These are phyloP conservation scores for Sanderia malayensis DNA, from an alignment of 30 jellyfish, hydroid and myxozoan species.

Conservation along the genomic window DNA sequence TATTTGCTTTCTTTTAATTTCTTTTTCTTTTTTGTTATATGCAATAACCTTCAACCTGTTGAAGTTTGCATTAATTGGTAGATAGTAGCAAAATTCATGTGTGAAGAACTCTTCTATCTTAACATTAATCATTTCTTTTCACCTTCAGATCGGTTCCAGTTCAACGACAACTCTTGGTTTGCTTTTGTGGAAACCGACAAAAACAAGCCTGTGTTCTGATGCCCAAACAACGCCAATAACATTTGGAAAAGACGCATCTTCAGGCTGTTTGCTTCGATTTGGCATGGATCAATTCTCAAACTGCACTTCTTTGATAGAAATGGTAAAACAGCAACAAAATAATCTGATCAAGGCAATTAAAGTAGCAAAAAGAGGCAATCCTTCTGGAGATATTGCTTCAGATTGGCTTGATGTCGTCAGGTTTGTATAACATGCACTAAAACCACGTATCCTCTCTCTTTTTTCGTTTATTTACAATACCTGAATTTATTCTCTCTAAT, in stretches of 20 bases:
- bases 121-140: too few species aligned
- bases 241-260: slow-evolving; percentile 40
- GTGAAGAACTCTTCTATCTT: too few species aligned
- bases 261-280: slow-evolving; percentile 41
- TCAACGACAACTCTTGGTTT: slow-evolving; percentile 34
- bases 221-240: slow-evolving; percentile 24
- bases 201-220: slow-evolving; percentile 33
- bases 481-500: too few species aligned
- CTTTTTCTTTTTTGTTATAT: too few species aligned
- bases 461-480: too few species aligned
- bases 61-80: too few species aligned
- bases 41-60: too few species aligned
- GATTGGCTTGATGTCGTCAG: slow-evolving; percentile 58
- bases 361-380: slow-evolving; percentile 59
- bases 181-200: slow-evolving; percentile 33
- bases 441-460: too few species aligned
- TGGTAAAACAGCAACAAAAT: slow-evolving; percentile 21
- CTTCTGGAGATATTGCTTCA: slow-evolving; percentile 12
- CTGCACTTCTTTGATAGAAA: slow-evolving; percentile 28
- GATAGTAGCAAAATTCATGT: too few species aligned
- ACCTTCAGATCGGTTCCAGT: too few species aligned
- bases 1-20: too few species aligned
- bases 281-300: slow-evolving; percentile 44
- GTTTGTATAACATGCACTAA: too few species aligned
- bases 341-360: slow-evolving; percentile 17